These are phyloP conservation scores for Chiroxiphia lanceolata DNA, from an alignment of 2,797 vertebrate genomes.

Conservation along the genomic window DNA sequence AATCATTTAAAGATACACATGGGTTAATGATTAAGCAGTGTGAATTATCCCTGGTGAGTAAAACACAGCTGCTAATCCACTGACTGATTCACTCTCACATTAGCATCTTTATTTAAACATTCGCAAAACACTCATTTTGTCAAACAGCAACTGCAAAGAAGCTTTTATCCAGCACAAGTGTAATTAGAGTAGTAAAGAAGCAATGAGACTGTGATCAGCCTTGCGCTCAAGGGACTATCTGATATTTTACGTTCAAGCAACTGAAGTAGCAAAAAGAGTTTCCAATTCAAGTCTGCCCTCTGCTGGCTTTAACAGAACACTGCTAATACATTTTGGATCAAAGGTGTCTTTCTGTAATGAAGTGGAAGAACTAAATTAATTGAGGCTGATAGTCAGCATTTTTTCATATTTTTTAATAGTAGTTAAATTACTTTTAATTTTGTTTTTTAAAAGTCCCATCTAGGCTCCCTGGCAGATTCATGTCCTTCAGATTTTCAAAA, in stretches of 20 bases:
- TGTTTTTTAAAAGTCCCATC: not conserved
- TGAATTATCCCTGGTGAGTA: not conserved
- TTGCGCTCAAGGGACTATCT: not conserved
- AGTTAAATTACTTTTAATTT: not conserved
- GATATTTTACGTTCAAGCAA: constrained; percentile 6
- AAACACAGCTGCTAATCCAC: not conserved
- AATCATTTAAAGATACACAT: not conserved
- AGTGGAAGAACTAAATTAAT: not conserved
- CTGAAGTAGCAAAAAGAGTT: not conserved
- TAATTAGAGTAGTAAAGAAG: constrained; percentile 19
- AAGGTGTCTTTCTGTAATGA: not conserved
- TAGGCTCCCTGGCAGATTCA: not conserved
- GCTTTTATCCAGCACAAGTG: constrained; percentile 4
- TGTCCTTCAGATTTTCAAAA: not conserved
- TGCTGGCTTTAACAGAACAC: not conserved
- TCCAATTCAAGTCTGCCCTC: constrained; percentile 61
- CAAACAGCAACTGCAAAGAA: constrained; percentile 10
- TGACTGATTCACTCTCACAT: not conserved
- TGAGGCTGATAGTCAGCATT: not conserved
- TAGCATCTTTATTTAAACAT: constrained; percentile 33
- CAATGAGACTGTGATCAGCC: not conserved
- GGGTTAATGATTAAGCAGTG: not conserved
- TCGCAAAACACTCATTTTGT: not conserved
- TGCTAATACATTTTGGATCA: not conserved
- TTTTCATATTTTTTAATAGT: not conserved